Evolutionary conservation across 1,140 invertebrate species (phyloP), one percentile per base, ranked within the genome.

Genomic region (Panonychus citri): DNA sequence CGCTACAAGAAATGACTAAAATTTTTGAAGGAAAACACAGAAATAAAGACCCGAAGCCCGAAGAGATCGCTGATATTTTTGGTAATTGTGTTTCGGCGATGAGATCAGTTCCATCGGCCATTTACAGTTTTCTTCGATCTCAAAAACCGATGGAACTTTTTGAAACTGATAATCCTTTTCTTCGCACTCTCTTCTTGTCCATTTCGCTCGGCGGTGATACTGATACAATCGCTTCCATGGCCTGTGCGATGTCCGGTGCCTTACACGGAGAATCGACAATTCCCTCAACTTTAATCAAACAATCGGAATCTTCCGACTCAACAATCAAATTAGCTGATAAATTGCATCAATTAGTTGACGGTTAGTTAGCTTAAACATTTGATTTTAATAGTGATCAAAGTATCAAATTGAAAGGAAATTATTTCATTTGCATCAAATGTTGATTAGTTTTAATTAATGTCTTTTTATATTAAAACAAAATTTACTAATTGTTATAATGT

Each of bases 191-290:
- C 48, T 72, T 77, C 53, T 78, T 76, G 67, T 74, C 81, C 56
- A 80, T 84, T 56, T 76, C 75, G 24, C 68, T 85, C 19, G 82
- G 82, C 42, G 82, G 83, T 30, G 82, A 85, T 68, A 81, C 82
- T 4, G 82, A 85, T 60, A 85, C 82, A 2, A 82, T 85, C 64
- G 81, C 78, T 8, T 75, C 76, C 53, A 85, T 85, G 82, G 76
- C 81, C 26, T 81, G 81, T 17, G 77, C 79, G 24, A 78, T 85
- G 56, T 75, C 77, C 55, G 83, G 83, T 46, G 81, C 82, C 25
- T 79, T 75, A 67, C 76, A 81, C 63, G 82, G 82, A 8, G 68
- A 77, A 57, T 72, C 76, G 28, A 66, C 66, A 15, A 76, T 85
- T 51, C 76, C 75, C 53, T 37, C 68, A 49, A 67, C 69, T 59